phyloP scores from a whole-genome alignment of 1,140 invertebrate genomes.

The Meloidogyne exigua region DNA sequence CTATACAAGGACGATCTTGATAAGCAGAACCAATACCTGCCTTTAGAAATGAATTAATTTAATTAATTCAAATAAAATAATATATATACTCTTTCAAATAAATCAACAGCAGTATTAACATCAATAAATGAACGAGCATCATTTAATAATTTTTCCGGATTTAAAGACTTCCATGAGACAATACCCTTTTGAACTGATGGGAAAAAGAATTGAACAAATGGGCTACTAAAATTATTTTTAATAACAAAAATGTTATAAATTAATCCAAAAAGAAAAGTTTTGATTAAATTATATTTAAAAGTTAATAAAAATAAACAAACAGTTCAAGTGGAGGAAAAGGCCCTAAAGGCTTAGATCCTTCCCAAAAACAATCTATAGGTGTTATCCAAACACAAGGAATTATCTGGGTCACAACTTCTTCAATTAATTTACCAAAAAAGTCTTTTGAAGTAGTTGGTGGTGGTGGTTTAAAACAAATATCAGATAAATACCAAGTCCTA shows the following conservation, averaged over 20 bases:
- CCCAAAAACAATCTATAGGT: constrained; percentile 97
- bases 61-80: background rate
- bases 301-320: constrained; percentile 7
- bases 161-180: constrained; percentile 57
- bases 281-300: no score
- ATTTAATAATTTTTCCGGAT: constrained; percentile 52
- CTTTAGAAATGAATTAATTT: constrained; percentile 62
- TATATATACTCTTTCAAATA: constrained; percentile 41
- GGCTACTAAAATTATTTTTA: background rate
- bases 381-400: constrained; percentile 94
- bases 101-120: constrained; percentile 43
- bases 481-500: constrained; percentile 58
- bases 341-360: constrained; percentile 81
- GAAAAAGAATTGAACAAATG: constrained; percentile 27
- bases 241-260: background rate
- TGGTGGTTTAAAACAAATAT: constrained; percentile 63
- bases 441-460: constrained; percentile 47
- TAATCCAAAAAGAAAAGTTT: no score
- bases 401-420: constrained; percentile 65
- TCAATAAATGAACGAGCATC: constrained; percentile 48
- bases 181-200: constrained; percentile 45
- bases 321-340: constrained; percentile 34
- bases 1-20: constrained; percentile 90
- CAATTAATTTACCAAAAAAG: constrained; percentile 38
- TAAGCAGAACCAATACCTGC: constrained; percentile 87